phyloP scores from a whole-genome alignment of 2,888 invertebrate species.

The Synergus laeviventris region DNA sequence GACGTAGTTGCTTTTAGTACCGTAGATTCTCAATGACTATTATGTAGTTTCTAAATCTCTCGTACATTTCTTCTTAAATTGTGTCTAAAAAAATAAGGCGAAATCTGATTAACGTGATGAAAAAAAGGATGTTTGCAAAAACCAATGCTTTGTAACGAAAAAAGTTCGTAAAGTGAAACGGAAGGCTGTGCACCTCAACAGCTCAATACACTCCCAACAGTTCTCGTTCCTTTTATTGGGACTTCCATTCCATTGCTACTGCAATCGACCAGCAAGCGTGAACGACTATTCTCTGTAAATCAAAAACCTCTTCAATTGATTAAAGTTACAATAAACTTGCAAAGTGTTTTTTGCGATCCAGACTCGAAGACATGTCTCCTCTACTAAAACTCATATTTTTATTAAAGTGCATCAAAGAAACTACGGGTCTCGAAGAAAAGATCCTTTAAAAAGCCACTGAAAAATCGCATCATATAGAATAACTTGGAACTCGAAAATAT shows the following conservation, averaged over 20 bases:
- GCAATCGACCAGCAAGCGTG: conserved; percentile 42
- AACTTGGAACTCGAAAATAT: background rate
- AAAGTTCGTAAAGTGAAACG: conserved; percentile 35
- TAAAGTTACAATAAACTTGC: conserved; percentile 4
- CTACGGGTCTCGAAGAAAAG: background rate
- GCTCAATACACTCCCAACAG: conserved; percentile 52
- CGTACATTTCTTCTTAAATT: background rate
- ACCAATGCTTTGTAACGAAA: background rate
- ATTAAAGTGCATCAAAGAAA: background rate
- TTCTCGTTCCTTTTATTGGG: conserved; percentile 47
- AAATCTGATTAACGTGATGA: background rate
- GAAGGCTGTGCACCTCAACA: conserved; percentile 44
- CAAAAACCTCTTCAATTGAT: conserved; percentile 24
- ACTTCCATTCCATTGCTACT: conserved; percentile 39
- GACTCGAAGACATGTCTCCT: background rate
- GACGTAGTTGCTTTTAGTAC: conserved; percentile 55
- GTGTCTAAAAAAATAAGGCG: conserved; percentile 23
- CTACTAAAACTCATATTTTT: background rate
- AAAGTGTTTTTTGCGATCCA: background rate
- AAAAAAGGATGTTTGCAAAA: background rate
- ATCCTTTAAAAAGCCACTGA: background rate
- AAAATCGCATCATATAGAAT: background rate
- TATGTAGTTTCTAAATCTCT: conserved; percentile 12
- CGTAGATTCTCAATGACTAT: conserved; percentile 23
- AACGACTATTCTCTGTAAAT: conserved; percentile 24